A percentile compares a stretch with the other conserved stretches of the same genome.
phyloP scores from a whole-genome alignment of 2,797 vertebrate genomes.

The Hapalemur alaotrensis region DNA sequence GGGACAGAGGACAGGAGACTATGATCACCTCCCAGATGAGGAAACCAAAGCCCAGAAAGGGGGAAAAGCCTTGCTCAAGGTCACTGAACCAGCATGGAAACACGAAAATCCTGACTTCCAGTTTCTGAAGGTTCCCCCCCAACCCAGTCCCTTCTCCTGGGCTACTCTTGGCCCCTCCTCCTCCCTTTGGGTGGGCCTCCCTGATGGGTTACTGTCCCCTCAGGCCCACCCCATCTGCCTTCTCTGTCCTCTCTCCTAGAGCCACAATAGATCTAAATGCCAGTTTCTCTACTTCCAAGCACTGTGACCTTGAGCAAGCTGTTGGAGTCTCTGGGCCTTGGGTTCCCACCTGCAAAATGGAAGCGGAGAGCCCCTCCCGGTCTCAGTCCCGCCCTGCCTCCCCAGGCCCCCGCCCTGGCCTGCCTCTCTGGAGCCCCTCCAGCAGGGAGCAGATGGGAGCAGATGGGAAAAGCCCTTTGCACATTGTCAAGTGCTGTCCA shows the following conservation, averaged over 20 bases:
- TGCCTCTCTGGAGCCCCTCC: neutral
- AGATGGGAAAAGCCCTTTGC: neutral
- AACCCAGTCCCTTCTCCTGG: fast-evolving
- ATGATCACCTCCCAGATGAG: neutral
- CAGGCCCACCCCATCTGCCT: neutral
- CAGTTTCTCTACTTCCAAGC: neutral
- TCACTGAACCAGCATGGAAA: neutral
- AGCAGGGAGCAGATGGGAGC: neutral
- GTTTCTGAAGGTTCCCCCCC: neutral
- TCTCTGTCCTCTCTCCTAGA: neutral
- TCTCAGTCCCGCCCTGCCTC: neutral
- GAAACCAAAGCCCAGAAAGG: neutral
- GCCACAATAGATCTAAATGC: neutral
- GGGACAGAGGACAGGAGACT: neutral
- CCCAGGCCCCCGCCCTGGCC: neutral
- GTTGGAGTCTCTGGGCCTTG: neutral
- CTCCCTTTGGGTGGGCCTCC: neutral
- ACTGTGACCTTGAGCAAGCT: neutral
- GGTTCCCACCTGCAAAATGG: neutral
- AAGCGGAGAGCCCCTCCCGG: neutral
- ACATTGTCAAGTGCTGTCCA: neutral
- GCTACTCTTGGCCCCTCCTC: neutral
- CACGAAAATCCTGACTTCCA: neutral
- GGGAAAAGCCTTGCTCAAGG: neutral
- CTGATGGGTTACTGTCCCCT: neutral